Evolutionary conservation across 2,113 vertebrate species (phyloP).

Genomic region (Rhinichthys klamathensis): DNA sequence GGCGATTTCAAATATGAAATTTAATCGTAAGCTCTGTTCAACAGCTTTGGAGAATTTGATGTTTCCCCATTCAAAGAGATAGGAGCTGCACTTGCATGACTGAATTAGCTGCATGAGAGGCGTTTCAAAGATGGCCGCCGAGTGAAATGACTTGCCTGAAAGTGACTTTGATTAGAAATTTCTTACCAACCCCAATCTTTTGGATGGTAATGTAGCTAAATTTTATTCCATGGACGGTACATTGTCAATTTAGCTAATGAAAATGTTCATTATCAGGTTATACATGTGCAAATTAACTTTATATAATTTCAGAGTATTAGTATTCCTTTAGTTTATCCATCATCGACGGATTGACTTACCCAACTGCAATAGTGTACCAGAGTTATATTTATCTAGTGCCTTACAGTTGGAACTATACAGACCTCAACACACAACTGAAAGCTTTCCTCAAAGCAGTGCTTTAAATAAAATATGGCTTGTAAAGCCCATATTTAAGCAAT

Average conservation of each 20-base stretch:
- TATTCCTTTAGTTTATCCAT: background rate
- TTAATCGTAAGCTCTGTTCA: no score
- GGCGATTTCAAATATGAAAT: no score
- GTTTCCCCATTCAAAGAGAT: no score
- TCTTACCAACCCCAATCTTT: background rate
- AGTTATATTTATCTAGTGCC: slow-evolving; percentile 18
- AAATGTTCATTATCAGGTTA: background rate
- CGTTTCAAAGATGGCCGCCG: no score
- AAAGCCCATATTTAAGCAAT: slow-evolving; percentile 38
- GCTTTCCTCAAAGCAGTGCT: slow-evolving; percentile 41
- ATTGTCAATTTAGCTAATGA: background rate
- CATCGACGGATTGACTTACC: background rate
- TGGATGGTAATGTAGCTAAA: background rate
- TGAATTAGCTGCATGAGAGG: no score
- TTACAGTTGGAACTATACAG: slow-evolving; percentile 20
- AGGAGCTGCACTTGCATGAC: no score
- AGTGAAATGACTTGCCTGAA: no score
- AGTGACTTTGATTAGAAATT: no score
- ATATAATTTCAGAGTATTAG: background rate
- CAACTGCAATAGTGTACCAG: background rate
- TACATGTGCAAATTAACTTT: background rate
- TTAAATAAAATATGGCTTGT: slow-evolving; percentile 28
- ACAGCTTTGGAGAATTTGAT: no score
- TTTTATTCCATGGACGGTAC: background rate
- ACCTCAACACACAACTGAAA: slow-evolving; percentile 29